Conservation (phyloP, 2,888 invertebrate genomes). For the Trilocha varians region DNA sequence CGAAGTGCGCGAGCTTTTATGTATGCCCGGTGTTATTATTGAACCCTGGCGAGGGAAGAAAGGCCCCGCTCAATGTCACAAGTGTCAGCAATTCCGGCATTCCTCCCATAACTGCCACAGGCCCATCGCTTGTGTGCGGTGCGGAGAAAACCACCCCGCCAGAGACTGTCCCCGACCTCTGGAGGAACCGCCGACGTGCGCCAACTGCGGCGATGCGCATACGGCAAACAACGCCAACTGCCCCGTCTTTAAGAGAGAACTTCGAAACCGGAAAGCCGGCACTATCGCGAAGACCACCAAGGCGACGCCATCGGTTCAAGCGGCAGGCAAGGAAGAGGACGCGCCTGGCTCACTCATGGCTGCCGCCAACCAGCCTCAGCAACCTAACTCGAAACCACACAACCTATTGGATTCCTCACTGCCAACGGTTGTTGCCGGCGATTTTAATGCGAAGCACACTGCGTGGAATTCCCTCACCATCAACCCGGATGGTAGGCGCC, state of each 20-base stretch:
- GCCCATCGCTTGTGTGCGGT: constrained; percentile 6
- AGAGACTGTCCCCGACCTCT: constrained; percentile 5
- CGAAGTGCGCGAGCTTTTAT: neutral
- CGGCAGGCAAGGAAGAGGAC: neutral
- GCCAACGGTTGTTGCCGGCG: too few species aligned
- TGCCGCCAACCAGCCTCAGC: constrained; percentile 1
- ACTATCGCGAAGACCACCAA: constrained; percentile 2
- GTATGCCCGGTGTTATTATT: constrained; percentile 8
- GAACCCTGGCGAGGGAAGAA: constrained; percentile 10
- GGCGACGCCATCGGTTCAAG: neutral
- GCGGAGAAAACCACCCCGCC: constrained; percentile 6
- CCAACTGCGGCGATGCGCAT: constrained; percentile 9
- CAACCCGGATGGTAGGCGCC: too few species aligned
- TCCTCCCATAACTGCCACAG: constrained; percentile 8
- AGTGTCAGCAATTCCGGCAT: constrained; percentile 13
- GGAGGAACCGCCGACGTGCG: constrained; percentile 8
- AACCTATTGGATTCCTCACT: too few species aligned
- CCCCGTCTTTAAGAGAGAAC: neutral
- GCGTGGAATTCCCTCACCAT: too few species aligned
- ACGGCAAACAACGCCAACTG: constrained; percentile 8
- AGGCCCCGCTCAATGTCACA: constrained; percentile 12
- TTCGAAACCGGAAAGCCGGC: constrained; percentile 4
- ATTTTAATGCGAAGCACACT: too few species aligned
- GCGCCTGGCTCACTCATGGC: constrained; percentile 1
- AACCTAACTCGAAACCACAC: too few species aligned